A percentile compares a stretch with the other conserved stretches of the same genome.
These are phyloP conservation scores for Pygoscelis adeliae DNA, from an alignment of 2,113 vertebrate genomes.

Conservation along the genomic window DNA sequence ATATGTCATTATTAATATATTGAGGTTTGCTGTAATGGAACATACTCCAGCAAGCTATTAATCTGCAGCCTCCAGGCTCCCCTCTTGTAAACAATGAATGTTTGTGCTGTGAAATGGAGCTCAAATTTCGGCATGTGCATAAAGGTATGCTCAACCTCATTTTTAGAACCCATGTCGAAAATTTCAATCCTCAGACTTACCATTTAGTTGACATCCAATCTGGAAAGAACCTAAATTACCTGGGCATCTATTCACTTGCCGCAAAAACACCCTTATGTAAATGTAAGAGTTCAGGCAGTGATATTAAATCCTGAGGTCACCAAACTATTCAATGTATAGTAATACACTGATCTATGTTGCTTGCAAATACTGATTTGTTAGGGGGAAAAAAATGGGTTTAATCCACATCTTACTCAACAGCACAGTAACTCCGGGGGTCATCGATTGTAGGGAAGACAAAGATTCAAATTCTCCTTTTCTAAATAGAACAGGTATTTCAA, in stretches of 20 bases:
- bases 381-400: background rate
- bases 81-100: accelerated
- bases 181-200: background rate
- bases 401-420: background rate
- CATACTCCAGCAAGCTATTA: background rate
- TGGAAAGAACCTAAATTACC: background rate
- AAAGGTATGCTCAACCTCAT: background rate
- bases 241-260: background rate
- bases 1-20: background rate
- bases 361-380: background rate
- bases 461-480: background rate
- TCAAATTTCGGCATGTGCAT: background rate
- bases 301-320: background rate
- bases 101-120: background rate
- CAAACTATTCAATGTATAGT: no score
- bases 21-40: background rate
- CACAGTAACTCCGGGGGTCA: background rate
- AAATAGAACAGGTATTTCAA: background rate
- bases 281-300: background rate
- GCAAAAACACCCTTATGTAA: background rate
- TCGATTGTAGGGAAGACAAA: background rate
- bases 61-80: background rate
- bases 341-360: background rate
- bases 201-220: background rate
- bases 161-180: background rate